Conservation (phyloP, 2,888 invertebrate genomes). For the Andrena marginata region DNA sequence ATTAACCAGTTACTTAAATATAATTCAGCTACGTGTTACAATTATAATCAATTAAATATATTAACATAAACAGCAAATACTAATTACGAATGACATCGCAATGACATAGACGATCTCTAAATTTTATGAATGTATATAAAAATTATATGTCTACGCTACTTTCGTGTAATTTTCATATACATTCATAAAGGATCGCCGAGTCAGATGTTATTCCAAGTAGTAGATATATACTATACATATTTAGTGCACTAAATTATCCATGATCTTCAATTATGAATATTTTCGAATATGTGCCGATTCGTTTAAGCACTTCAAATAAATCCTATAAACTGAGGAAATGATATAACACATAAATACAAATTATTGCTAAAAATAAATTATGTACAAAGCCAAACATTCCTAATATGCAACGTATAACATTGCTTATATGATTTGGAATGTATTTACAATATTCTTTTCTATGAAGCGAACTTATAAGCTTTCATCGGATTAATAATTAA, state of each 20-base stretch:
- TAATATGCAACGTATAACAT: constrained; percentile 33
- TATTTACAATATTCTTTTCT: constrained; percentile 46
- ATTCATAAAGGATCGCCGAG: constrained; percentile 20
- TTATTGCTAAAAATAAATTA: constrained; percentile 52
- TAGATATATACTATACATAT: constrained; percentile 10
- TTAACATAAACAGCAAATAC: constrained; percentile 12
- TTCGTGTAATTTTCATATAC: constrained; percentile 24
- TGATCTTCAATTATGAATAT: constrained; percentile 11
- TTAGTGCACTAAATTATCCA: constrained; percentile 27
- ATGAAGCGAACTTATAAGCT: constrained; percentile 19
- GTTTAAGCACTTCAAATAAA: constrained; percentile 25
- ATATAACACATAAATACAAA: constrained; percentile 26
- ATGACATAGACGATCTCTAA: constrained; percentile 9
- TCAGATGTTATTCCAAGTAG: constrained; percentile 15
- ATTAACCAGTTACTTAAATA: constrained; percentile 10
- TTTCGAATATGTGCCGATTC: constrained; percentile 2
- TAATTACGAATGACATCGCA: constrained; percentile 22
- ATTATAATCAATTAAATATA: constrained; percentile 31
- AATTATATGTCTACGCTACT: constrained; percentile 3
- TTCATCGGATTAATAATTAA: constrained; percentile 13
- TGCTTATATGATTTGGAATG: constrained; percentile 59
- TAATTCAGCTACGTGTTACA: constrained; percentile 26
- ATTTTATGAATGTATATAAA: constrained; percentile 33
- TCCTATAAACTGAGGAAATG: background rate
- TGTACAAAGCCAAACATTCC: constrained; percentile 39